Conservation (phyloP, 37 sponge, comb jelly and placozoan species). For the Agelas oroides region DNA sequence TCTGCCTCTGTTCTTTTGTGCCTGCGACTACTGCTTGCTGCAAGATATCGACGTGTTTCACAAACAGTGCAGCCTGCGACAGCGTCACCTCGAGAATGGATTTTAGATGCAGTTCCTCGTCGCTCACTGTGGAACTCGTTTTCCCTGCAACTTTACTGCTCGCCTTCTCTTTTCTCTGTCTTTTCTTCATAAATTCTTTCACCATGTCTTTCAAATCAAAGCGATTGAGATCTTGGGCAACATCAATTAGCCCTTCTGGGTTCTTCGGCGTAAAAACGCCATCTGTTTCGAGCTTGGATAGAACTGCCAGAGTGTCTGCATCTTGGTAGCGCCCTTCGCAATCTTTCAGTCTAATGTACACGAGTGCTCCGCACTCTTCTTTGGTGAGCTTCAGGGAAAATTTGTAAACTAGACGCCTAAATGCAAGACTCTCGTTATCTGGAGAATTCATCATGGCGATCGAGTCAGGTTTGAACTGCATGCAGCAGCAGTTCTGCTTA, state of each 20-base stretch:
- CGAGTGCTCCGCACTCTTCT: too few species aligned
- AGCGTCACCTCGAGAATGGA: constrained; percentile 18
- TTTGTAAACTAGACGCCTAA: too few species aligned
- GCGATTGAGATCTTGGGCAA: constrained; percentile 4
- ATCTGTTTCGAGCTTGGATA: neutral
- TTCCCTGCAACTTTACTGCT: neutral
- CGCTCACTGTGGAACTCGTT: neutral
- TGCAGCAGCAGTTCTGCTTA: too few species aligned
- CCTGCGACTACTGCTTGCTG: neutral
- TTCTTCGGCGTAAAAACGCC: neutral
- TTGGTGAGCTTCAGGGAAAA: too few species aligned
- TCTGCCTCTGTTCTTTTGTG: neutral
- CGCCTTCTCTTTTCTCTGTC: neutral
- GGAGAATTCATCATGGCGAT: too few species aligned
- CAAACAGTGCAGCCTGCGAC: constrained; percentile 31
- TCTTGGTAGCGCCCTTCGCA: too few species aligned
- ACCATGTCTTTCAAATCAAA: neutral
- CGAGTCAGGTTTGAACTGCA: too few species aligned
- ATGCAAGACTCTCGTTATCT: too few species aligned
- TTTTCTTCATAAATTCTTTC: neutral
- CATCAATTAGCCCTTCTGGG: constrained; percentile 12
- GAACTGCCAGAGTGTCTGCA: too few species aligned
- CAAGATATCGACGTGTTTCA: constrained; percentile 38
- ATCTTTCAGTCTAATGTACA: too few species aligned
- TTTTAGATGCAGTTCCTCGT: constrained; percentile 24